Base-by-base conservation (phyloP, 2,797 vertebrate genomes). In the Tragelaphus oryx region DNA sequence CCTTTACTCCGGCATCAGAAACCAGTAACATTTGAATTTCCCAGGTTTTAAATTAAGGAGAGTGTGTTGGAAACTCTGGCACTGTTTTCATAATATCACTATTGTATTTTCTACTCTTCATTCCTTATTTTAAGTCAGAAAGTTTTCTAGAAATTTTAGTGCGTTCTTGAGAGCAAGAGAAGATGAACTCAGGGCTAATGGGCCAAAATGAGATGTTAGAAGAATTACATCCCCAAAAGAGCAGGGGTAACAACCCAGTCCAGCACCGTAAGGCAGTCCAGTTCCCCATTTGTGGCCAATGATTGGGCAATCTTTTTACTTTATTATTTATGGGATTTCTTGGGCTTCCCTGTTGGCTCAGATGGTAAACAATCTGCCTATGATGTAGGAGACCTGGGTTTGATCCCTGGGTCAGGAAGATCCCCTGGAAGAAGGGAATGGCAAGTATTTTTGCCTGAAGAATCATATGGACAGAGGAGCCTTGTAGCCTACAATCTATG, bases 221-320 rank as follows among this genome's bases (percentile, higher is more conserved):
- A 7, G 13, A 8, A 1, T 1, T 4, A 5, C 1, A 11, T 30
- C 4, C 8, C 13, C 30, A 5, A 37, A 12, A n/a, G 2, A 41
- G n/a, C n/a, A 54, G 10, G 11, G 6, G 18, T 0, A 7, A 1
- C 5, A 22, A 4, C 37, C 18, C 5, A 8, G 26, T 20, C 9
- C 16, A 16, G 22, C 17, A 18, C 85, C 1, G 0, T 13, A 4
- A 48, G 5, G 4, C 26, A 22, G 20, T 1, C 37, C 41, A 28
- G 14, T 3, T 44, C 11, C 55, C 52, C 3, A 6, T 28, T 7
- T n/a, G 28, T 8, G 41, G n/a, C 11, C 90, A 78, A 4, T 22
- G 22, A 41, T 3, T 55, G 16, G 5, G 41, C 26, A 33, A 54
- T 20, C 24, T n/a, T 54, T 85, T 50, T 80, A 81, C 68, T 57